Evolutionary conservation across 2,113 vertebrate species (phyloP).

Genomic region (Colaptes auratus): DNA sequence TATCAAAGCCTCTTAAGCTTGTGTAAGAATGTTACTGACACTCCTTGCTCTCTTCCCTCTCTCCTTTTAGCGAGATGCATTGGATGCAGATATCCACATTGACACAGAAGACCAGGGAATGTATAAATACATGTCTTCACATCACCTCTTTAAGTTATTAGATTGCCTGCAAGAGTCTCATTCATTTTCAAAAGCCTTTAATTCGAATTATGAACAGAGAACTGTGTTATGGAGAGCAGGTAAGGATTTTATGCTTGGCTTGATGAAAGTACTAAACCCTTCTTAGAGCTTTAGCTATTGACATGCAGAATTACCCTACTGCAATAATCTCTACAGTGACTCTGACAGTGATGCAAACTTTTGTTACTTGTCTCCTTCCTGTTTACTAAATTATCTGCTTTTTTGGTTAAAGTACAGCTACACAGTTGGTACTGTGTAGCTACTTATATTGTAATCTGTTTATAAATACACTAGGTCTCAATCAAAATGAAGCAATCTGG

Average conservation of each 20-base stretch:
- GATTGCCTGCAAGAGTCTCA: conserved; percentile 97
- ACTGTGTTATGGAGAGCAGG: conserved; percentile 97
- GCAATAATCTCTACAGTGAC: neutral
- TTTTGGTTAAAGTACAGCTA: neutral
- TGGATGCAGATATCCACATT: conserved; percentile 82
- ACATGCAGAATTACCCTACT: neutral
- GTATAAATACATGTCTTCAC: conserved; percentile 90
- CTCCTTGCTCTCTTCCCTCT: neutral
- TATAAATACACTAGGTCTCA: neutral
- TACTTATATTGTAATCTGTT: neutral
- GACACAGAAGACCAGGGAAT: conserved; percentile 88
- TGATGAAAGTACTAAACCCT: neutral
- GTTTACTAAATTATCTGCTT: neutral
- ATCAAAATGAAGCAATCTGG: neutral
- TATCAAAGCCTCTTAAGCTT: neutral
- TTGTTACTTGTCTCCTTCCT: neutral
- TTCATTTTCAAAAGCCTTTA: conserved; percentile 94
- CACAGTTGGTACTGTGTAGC: neutral
- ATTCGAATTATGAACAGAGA: conserved; percentile 96
- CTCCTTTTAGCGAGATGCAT: conserved; percentile 80
- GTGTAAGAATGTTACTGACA: neutral
- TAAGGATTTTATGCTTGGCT: conserved; percentile 47
- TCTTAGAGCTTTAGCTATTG: neutral
- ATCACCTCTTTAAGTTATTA: conserved; percentile 93
- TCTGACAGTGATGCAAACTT: neutral